These are phyloP conservation scores for Cryptocephalus moraei DNA, from an alignment of 2,888 invertebrate species.

Conservation along the genomic window DNA sequence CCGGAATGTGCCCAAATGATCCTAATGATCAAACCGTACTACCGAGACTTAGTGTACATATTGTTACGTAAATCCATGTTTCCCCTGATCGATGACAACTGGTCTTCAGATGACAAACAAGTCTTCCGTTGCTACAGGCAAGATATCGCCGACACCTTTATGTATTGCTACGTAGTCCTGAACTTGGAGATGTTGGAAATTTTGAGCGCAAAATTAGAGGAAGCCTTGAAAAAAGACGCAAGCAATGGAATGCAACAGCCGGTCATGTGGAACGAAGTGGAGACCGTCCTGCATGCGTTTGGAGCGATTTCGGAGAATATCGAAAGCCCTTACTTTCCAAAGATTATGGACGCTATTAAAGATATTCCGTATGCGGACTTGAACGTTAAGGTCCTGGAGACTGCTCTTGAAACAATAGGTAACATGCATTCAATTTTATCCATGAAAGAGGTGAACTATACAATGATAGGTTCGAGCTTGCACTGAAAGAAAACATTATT, in stretches of 20 bases:
- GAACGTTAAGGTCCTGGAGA: constrained; percentile 53
- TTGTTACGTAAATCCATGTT: constrained; percentile 72
- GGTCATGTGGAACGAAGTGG: constrained; percentile 47
- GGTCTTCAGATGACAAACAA: constrained; percentile 74
- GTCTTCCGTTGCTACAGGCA: constrained; percentile 58
- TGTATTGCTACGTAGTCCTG: constrained; percentile 80
- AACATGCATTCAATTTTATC: too few species aligned
- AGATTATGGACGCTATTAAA: constrained; percentile 50
- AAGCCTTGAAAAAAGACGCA: constrained; percentile 39
- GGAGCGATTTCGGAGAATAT: constrained; percentile 54
- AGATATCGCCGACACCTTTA: constrained; percentile 39
- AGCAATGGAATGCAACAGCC: constrained; percentile 22
- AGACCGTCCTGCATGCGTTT: constrained; percentile 58
- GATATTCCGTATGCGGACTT: constrained; percentile 52
- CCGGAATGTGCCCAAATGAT: constrained; percentile 41
- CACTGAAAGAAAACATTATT: too few species aligned
- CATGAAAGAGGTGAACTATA: too few species aligned
- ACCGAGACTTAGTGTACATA: constrained; percentile 64
- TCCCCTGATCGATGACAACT: constrained; percentile 45
- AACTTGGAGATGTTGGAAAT: constrained; percentile 61
- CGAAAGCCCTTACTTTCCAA: constrained; percentile 46
- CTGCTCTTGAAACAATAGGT: constrained; percentile 70
- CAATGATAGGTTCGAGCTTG: too few species aligned
- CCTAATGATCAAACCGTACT: constrained; percentile 62
- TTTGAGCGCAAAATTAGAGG: constrained; percentile 53